These are phyloP conservation scores for Mongoloraphidia duomilia DNA, from an alignment of 2,888 invertebrate genomes.

Conservation along the genomic window DNA sequence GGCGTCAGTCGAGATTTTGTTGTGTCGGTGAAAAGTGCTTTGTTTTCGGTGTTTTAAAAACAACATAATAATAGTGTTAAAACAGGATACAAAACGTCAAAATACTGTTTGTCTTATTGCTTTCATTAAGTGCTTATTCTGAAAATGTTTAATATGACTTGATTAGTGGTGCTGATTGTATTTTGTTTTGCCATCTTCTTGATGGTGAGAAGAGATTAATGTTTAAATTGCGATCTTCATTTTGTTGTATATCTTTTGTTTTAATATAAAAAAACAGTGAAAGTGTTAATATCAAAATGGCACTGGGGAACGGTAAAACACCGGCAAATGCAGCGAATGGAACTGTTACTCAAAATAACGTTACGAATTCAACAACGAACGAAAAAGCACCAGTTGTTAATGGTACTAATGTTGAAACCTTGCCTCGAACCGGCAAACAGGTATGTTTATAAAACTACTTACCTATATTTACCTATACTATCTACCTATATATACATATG, in stretches of 20 bases:
- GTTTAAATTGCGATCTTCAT: constrained; percentile 7
- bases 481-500: constrained; percentile 1
- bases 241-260: constrained; percentile 13
- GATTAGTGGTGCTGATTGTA: constrained; percentile 3
- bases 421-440: constrained; percentile 42
- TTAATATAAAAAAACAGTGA: constrained; percentile 1
- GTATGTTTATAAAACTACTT: constrained; percentile 22
- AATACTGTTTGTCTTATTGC: no score
- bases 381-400: constrained; percentile 43
- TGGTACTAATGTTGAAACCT: constrained; percentile 43
- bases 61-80: no score
- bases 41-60: no score
- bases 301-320: constrained; percentile 26
- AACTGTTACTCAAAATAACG: constrained; percentile 24
- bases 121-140: neutral
- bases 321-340: constrained; percentile 27
- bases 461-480: constrained; percentile 1
- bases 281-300: constrained; percentile 21
- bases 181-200: neutral
- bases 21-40: no score
- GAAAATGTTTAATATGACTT: neutral
- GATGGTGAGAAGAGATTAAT: neutral
- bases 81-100: no score
- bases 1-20: no score
- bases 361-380: constrained; percentile 15